phyloP scores from a whole-genome alignment of 2,113 vertebrate genomes.

The Cnemophilus loriae region DNA sequence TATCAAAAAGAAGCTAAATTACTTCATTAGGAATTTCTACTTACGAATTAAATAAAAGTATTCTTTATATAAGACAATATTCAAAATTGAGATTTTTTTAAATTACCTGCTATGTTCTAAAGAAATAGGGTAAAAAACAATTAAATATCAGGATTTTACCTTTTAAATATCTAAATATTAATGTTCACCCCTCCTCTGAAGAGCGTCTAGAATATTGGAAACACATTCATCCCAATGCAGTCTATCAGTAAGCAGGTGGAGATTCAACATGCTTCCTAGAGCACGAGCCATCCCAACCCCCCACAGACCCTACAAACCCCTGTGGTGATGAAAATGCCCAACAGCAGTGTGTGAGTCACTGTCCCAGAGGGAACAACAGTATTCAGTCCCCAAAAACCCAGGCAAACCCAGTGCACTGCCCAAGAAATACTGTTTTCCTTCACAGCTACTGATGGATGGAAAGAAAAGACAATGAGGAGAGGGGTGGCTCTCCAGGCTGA shows the following conservation, averaged over 20 bases:
- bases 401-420: not conserved
- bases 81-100: not conserved
- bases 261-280: rapidly evolving
- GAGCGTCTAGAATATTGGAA: not conserved
- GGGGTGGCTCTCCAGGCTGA: not conserved
- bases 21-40: not conserved
- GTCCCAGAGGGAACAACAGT: not conserved
- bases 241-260: no score
- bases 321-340: not conserved
- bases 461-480: not conserved
- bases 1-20: not conserved
- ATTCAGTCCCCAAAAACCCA: not conserved
- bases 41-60: not conserved
- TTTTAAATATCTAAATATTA: not conserved
- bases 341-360: not conserved
- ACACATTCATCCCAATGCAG: not conserved
- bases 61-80: not conserved
- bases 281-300: not conserved
- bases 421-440: not conserved
- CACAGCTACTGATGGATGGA: rapidly evolving
- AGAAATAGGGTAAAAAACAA: not conserved
- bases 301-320: not conserved
- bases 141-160: not conserved
- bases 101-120: not conserved
- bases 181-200: not conserved